Percentiles rank a stretch among this genome's conserved stretches.
phyloP scores from a whole-genome alignment of 1,140 invertebrate species.

The Dufourea novaeangliae region DNA sequence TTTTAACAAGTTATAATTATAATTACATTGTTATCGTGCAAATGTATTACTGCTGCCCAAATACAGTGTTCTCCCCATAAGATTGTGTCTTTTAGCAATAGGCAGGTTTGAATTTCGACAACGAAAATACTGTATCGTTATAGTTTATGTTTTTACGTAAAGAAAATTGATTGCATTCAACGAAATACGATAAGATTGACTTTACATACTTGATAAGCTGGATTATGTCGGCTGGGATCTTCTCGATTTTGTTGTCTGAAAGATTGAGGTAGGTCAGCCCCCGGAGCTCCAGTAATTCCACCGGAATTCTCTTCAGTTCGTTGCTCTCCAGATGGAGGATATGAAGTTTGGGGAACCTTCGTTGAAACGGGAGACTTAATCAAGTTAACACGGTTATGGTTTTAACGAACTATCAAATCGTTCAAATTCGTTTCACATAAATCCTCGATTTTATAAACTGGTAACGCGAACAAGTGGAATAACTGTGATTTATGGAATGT shows the following conservation, averaged over 20 bases:
- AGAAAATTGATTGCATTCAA: background rate
- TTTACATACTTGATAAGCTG: conserved; percentile 85
- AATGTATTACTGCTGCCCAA: no score
- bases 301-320: conserved; percentile 83
- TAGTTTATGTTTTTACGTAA: no score
- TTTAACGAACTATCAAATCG: background rate
- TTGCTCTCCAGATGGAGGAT: conserved; percentile 84
- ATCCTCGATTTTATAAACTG: no score
- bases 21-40: no score
- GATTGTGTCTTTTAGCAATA: no score
- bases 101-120: no score
- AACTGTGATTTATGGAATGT: no score
- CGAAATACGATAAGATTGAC: conserved; percentile 50
- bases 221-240: conserved; percentile 84
- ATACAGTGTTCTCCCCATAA: no score
- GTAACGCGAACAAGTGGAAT: no score
- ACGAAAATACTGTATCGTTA: no score
- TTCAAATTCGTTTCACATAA: no score
- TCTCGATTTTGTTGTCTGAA: conserved; percentile 86
- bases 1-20: no score
- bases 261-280: conserved; percentile 85
- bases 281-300: conserved; percentile 83
- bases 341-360: conserved; percentile 82
- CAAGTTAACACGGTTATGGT: background rate
- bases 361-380: conserved; percentile 9